These are phyloP conservation scores for Gerosis bhagava DNA, from an alignment of 2,888 invertebrate species.

Conservation along the genomic window DNA sequence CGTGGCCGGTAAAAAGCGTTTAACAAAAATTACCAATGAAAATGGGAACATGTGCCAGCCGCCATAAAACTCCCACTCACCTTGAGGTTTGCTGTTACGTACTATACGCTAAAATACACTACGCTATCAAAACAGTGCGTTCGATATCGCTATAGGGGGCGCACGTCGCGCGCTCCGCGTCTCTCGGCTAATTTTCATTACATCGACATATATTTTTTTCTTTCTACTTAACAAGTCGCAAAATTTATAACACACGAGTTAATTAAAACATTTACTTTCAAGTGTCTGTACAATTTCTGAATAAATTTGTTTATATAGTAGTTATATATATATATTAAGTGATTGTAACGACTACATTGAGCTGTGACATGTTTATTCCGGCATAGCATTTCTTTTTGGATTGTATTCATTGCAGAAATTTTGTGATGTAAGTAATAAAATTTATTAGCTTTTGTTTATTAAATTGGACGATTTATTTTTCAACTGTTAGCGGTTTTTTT, in stretches of 20 bases:
- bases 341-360: constrained; percentile 1
- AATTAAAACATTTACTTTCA: constrained; percentile 6
- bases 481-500: too few species aligned
- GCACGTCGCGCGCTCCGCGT: constrained; percentile 49
- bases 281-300: constrained; percentile 6
- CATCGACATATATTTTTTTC: constrained; percentile 15
- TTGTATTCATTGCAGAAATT: constrained; percentile 12
- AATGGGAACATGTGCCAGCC: constrained; percentile 45
- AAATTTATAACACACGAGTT: too few species aligned
- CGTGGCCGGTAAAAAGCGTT: constrained; percentile 16
- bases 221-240: constrained; percentile 12
- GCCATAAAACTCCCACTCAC: constrained; percentile 62
- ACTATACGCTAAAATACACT: constrained; percentile 72
- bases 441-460: too few species aligned
- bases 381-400: constrained; percentile 18
- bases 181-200: constrained; percentile 4
- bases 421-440: constrained; percentile 19
- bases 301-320: constrained; percentile 22
- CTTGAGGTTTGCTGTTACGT: constrained; percentile 68
- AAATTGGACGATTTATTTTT: too few species aligned
- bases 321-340: too few species aligned
- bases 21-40: constrained; percentile 39
- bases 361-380: constrained; percentile 20
- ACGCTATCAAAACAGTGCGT: constrained; percentile 78
- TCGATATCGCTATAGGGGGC: constrained; percentile 43